Percentiles rank a stretch among this genome's conserved stretches.
Conservation (phyloP, 2,113 vertebrate species). For the Asarcornis scutulata region DNA sequence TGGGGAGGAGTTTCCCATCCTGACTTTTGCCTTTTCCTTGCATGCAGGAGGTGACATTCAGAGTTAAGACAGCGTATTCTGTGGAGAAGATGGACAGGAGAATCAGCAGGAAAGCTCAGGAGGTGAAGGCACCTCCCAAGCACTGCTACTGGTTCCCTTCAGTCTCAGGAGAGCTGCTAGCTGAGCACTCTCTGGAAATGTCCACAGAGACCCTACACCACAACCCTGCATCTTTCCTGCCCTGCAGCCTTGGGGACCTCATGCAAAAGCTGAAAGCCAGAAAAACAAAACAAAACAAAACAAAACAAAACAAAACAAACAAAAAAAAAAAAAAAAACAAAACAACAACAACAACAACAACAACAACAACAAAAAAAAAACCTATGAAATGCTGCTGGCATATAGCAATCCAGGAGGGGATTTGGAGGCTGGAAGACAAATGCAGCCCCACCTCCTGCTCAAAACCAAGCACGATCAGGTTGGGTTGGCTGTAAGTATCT, state of each 20-base stretch:
- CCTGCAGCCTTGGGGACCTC: neutral
- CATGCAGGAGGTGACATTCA: neutral
- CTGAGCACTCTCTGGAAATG: neutral
- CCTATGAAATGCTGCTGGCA: neutral
- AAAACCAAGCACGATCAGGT: neutral
- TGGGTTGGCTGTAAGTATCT: neutral
- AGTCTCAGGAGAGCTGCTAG: neutral
- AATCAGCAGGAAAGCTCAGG: neutral
- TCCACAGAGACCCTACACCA: neutral
- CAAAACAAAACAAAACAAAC: too few species aligned
- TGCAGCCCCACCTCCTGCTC: neutral
- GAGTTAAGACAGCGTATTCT: neutral
- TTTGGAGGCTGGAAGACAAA: neutral
- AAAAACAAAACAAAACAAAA: neutral
- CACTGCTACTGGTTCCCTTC: neutral
- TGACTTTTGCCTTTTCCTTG: neutral
- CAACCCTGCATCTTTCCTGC: neutral
- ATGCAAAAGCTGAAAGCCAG: neutral
- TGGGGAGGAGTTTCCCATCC: neutral
- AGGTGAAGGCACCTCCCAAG: neutral
- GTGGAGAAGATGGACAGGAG: neutral
- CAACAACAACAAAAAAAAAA: too few species aligned
- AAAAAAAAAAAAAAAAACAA: too few species aligned
- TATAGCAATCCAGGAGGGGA: neutral
- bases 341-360: too few species aligned